These are phyloP conservation scores for Sialia sialis DNA, from an alignment of 2,113 vertebrate genomes.

Conservation along the genomic window DNA sequence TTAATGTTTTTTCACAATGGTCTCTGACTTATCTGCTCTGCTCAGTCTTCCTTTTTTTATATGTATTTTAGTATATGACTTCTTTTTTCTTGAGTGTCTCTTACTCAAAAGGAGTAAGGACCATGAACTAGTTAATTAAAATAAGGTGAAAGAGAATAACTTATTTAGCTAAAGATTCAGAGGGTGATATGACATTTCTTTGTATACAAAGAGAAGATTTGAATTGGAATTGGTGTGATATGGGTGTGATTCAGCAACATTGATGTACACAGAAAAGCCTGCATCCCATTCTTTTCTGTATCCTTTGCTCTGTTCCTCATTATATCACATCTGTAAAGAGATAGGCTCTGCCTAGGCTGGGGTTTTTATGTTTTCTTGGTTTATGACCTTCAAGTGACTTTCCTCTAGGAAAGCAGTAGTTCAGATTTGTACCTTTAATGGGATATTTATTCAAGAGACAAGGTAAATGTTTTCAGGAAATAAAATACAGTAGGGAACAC, in stretches of 20 bases:
- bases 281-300: neutral
- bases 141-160: neutral
- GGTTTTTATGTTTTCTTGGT: neutral
- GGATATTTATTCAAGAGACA: neutral
- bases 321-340: neutral
- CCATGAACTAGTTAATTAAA: neutral
- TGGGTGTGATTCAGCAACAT: neutral
- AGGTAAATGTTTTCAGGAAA: neutral
- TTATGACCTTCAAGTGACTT: neutral
- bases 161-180: neutral
- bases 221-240: neutral
- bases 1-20: neutral
- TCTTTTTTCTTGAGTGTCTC: neutral
- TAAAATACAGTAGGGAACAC: neutral
- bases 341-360: neutral
- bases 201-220: neutral
- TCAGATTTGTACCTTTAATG: neutral
- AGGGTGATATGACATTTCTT: neutral
- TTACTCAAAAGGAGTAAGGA: neutral
- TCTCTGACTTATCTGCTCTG: neutral
- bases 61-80: neutral
- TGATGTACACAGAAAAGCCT: neutral
- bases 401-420: neutral
- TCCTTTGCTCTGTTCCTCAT: neutral
- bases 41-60: neutral